These are phyloP conservation scores for Danio jaintianensis DNA, from an alignment of 2,797 vertebrate genomes.

Conservation along the genomic window DNA sequence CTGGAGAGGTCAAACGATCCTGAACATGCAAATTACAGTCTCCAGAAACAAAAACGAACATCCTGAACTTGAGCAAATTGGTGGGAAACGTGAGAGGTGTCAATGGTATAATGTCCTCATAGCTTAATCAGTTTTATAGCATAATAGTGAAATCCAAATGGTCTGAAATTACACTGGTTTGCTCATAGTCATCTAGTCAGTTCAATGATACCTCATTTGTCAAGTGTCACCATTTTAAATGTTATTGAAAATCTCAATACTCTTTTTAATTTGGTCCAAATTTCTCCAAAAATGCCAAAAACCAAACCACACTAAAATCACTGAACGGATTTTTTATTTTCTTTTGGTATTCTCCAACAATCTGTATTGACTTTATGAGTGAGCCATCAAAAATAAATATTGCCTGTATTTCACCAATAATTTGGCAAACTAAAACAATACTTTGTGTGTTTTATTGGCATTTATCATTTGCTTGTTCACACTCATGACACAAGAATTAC, in stretches of 20 bases:
- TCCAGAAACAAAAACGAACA: background rate
- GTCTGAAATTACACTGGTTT: background rate
- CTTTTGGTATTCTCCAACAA: background rate
- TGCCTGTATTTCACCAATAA: background rate
- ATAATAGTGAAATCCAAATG: background rate
- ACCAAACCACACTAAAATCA: background rate
- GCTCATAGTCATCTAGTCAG: background rate
- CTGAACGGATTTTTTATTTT: background rate
- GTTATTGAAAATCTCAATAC: background rate
- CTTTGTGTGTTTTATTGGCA: background rate
- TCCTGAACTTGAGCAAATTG: background rate
- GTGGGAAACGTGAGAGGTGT: background rate
- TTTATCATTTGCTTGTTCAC: background rate
- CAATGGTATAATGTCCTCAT: background rate
- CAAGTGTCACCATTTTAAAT: background rate
- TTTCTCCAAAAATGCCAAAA: background rate
- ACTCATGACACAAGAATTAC: background rate
- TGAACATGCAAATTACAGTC: background rate
- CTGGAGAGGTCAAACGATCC: background rate
- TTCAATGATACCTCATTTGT: background rate
- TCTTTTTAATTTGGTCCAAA: background rate
- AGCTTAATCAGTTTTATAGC: background rate
- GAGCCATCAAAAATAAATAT: background rate
- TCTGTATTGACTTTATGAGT: background rate
- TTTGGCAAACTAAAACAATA: background rate